Conservation (phyloP, 2,797 vertebrate species). For the Epinephelus awoara region DNA sequence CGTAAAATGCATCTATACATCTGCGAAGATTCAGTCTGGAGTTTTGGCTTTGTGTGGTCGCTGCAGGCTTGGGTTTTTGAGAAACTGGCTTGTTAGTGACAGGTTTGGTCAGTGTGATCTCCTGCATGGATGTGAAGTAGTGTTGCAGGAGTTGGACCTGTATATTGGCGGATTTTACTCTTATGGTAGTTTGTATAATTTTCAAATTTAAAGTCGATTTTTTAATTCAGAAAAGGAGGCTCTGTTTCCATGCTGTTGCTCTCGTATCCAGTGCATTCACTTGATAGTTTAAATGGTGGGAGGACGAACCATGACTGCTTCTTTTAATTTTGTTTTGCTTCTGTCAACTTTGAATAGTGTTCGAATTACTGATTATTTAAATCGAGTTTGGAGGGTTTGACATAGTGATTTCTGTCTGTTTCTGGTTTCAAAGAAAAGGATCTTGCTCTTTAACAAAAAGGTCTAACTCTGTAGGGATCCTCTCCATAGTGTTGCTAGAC, state of each 20-base stretch:
- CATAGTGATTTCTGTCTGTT: too few species aligned
- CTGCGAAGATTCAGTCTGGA: conserved; percentile 10
- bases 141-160: neutral
- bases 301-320: too few species aligned
- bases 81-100: neutral
- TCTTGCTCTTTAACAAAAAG: too few species aligned
- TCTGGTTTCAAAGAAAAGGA: too few species aligned
- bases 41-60: conserved; percentile 7
- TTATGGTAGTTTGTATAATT: neutral
- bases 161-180: neutral
- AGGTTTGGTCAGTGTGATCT: neutral
- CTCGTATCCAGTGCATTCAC: neutral
- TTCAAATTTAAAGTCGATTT: too few species aligned
- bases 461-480: too few species aligned
- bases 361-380: too few species aligned
- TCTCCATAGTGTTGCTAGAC: too few species aligned
- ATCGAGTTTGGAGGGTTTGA: too few species aligned
- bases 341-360: too few species aligned
- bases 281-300: too few species aligned
- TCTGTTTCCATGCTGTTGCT: neutral
- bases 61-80: conserved; percentile 6
- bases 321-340: too few species aligned
- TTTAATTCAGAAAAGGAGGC: neutral
- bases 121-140: neutral
- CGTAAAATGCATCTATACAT: conserved; percentile 21